A percentile compares a stretch with the other conserved stretches of the same genome.
Evolutionary conservation across 2,797 vertebrate species (phyloP).

Genomic region (Tokudaia muenninki): DNA sequence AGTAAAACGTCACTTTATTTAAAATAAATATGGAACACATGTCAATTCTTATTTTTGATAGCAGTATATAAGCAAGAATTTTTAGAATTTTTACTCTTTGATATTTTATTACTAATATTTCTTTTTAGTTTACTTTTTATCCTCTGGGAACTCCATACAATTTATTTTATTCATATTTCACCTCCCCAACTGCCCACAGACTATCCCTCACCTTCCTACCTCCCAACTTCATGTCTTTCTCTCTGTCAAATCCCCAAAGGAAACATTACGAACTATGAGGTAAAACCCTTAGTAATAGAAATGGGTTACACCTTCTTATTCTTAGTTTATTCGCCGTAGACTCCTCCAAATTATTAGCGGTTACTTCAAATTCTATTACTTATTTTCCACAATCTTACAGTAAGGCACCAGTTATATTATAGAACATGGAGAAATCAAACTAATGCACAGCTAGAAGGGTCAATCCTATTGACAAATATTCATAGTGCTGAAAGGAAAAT

Average conservation of each 20-base stretch:
- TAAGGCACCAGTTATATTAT: background rate
- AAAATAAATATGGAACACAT: background rate
- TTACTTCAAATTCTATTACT: background rate
- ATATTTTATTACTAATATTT: background rate
- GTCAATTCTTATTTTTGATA: constrained; percentile 49
- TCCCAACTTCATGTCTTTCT: no score
- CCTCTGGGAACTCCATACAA: background rate
- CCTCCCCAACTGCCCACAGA: background rate
- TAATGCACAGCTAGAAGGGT: background rate
- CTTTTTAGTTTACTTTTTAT: no score
- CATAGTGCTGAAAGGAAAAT: background rate
- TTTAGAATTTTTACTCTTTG: background rate
- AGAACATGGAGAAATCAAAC: background rate
- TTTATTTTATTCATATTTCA: background rate
- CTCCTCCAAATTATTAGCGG: background rate
- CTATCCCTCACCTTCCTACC: background rate
- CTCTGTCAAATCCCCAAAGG: background rate
- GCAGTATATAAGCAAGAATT: background rate
- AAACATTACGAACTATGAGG: no score
- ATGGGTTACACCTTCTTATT: background rate
- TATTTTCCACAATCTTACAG: background rate
- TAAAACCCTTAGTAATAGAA: background rate
- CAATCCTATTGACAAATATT: background rate
- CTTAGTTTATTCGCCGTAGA: background rate
- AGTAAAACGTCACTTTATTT: constrained; percentile 27